Conservation (phyloP, 2,888 invertebrate species). For the Chaetoderma sp. region DNA sequence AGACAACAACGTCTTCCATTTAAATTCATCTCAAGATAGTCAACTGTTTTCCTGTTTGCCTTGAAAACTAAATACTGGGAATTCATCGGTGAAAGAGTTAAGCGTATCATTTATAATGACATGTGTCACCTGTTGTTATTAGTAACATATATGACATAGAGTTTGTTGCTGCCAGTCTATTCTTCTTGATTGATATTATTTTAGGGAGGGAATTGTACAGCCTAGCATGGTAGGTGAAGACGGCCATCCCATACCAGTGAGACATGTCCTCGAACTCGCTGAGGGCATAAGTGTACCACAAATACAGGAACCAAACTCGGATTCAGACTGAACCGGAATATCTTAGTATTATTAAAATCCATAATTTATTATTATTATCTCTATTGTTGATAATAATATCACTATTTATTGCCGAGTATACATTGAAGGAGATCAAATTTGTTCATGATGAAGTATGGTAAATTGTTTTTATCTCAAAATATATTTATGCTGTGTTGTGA, state of each 20-base stretch:
- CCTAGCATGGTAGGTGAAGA: conserved; percentile 91
- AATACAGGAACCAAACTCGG: conserved; percentile 6
- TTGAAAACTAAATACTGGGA: too few species aligned
- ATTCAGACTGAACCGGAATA: not conserved
- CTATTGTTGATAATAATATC: too few species aligned
- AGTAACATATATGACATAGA: too few species aligned
- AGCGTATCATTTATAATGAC: too few species aligned
- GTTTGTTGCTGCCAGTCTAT: too few species aligned
- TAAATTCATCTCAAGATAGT: too few species aligned
- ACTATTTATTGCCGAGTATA: not conserved
- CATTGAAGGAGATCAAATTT: not conserved
- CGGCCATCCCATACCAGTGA: conserved; percentile 88
- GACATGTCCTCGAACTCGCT: conserved; percentile 77
- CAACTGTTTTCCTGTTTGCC: too few species aligned
- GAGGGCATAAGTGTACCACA: conserved; percentile 27
- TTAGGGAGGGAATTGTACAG: conserved; percentile 83
- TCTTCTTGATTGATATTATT: too few species aligned
- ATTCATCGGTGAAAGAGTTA: too few species aligned
- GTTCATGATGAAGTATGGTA: not conserved
- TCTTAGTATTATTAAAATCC: not conserved
- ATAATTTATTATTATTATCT: not conserved
- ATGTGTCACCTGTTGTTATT: too few species aligned
- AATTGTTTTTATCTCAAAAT: not conserved
- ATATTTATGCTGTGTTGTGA: not conserved
- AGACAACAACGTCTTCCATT: too few species aligned